Percentiles rank a stretch among this genome's conserved stretches.
Conservation (phyloP, 2,113 vertebrate species). For the Corythornis cristatus region DNA sequence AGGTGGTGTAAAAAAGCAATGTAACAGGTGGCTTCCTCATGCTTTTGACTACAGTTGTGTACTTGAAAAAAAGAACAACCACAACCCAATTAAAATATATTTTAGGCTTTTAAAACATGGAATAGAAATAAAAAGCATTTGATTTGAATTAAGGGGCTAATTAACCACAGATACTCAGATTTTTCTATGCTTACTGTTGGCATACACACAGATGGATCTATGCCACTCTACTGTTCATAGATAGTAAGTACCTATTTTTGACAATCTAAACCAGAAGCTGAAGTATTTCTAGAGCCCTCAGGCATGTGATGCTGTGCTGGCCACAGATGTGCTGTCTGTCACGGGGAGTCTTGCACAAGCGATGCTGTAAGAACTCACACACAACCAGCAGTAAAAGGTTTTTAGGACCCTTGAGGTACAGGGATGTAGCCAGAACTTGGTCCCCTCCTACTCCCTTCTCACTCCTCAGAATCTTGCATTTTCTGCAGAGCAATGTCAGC, state of each 20-base stretch:
- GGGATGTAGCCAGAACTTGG: background rate
- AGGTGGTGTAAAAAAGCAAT: background rate
- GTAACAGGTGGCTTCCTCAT: background rate
- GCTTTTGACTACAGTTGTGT: background rate
- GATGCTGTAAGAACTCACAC: background rate
- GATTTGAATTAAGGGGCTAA: background rate
- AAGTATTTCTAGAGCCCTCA: background rate
- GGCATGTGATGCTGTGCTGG: background rate
- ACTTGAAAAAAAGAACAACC: background rate
- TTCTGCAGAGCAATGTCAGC: constrained; percentile 30
- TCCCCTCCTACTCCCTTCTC: background rate
- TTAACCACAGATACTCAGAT: background rate
- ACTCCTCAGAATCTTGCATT: constrained; percentile 67
- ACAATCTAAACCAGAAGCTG: background rate
- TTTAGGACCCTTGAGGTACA: background rate
- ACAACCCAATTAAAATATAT: background rate
- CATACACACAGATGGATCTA: background rate
- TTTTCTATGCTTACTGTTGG: background rate
- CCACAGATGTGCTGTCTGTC: background rate
- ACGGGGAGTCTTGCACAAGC: background rate
- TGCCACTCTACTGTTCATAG: background rate
- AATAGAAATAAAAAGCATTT: background rate
- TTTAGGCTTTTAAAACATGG: background rate
- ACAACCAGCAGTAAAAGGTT: background rate
- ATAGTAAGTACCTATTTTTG: constrained; percentile 28